Conservation (phyloP, 37 sponge, comb jelly and placozoan species). For the Dysidea cf. avara region DNA sequence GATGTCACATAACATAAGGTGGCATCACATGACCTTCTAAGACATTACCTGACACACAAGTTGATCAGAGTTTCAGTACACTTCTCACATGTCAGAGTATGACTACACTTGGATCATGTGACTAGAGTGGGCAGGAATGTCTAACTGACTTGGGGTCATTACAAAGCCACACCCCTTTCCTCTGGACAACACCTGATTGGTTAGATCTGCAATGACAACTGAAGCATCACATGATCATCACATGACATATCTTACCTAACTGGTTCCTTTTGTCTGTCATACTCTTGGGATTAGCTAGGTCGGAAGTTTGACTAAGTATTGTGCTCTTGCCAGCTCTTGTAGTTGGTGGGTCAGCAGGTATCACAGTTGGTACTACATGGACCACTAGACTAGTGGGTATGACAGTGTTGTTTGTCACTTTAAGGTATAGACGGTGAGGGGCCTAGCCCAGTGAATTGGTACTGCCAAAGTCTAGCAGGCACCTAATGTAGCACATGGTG, state of each 20-base stretch:
- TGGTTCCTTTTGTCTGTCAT: conserved; percentile 25
- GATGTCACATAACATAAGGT: no score
- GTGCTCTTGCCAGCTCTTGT: not conserved
- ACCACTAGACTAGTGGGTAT: conserved; percentile 35
- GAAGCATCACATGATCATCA: not conserved
- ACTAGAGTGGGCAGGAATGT: conserved; percentile 47
- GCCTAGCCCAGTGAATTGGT: conserved; percentile 20
- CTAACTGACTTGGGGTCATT: conserved; percentile 26
- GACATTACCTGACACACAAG: conserved; percentile 49
- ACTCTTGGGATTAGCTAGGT: conserved; percentile 42
- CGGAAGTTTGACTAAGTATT: conserved; percentile 31
- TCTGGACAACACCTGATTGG: conserved; percentile 32
- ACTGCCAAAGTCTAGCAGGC: conserved; percentile 52
- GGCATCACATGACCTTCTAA: no score
- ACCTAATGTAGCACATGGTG: not conserved
- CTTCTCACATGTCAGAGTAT: conserved; percentile 82
- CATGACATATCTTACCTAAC: conserved; percentile 16
- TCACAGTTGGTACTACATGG: conserved; percentile 27
- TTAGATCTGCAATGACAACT: not conserved
- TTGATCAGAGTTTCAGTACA: conserved; percentile 64
- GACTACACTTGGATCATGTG: conserved; percentile 56
- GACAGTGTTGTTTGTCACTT: conserved; percentile 49
- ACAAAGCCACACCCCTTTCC: conserved; percentile 74
- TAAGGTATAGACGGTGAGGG: conserved; percentile 7
- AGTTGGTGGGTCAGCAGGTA: conserved; percentile 18